These are phyloP conservation scores for Zoanthus sociatus DNA, from an alignment of 92 coral and sea anemone species.

Conservation along the genomic window DNA sequence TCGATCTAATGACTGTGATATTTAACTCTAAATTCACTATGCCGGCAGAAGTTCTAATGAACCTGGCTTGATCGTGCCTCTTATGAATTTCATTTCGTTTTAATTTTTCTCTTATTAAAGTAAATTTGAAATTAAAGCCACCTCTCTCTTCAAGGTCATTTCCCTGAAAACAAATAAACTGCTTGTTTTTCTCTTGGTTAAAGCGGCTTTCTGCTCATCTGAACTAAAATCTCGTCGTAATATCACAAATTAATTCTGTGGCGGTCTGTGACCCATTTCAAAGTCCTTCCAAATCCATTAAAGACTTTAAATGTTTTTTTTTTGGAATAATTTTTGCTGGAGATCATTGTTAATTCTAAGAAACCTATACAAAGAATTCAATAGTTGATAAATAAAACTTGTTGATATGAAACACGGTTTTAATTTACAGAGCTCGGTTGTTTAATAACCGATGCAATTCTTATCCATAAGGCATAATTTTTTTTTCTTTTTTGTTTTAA, in stretches of 20 bases:
- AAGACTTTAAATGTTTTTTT: conserved; percentile 19
- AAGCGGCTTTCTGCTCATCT: conserved; percentile 38
- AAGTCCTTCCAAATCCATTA: conserved; percentile 27
- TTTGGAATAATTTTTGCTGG: not conserved
- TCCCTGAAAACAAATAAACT: conserved; percentile 39
- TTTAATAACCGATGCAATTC: not conserved
- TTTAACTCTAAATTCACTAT: conserved; percentile 26
- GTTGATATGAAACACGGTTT: not conserved
- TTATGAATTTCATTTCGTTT: not conserved
- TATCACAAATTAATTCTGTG: conserved; percentile 29
- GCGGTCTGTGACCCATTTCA: conserved; percentile 24
- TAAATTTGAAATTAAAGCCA: not conserved
- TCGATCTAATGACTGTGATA: conserved; percentile 36
- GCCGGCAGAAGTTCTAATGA: conserved; percentile 11
- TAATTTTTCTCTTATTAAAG: not conserved
- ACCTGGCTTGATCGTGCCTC: not conserved
- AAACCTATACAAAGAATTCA: not conserved
- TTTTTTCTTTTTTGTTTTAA: conserved; percentile 11
- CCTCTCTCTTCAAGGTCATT: not conserved
- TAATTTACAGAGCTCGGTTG: conserved; percentile 16
- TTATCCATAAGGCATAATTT: not conserved
- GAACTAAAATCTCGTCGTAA: not conserved
- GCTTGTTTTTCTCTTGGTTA: conserved; percentile 31
- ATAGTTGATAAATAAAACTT: not conserved
- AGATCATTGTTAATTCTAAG: no score